Base-by-base conservation (phyloP, 2,113 vertebrate genomes). In the Cyanocitta stelleri region DNA sequence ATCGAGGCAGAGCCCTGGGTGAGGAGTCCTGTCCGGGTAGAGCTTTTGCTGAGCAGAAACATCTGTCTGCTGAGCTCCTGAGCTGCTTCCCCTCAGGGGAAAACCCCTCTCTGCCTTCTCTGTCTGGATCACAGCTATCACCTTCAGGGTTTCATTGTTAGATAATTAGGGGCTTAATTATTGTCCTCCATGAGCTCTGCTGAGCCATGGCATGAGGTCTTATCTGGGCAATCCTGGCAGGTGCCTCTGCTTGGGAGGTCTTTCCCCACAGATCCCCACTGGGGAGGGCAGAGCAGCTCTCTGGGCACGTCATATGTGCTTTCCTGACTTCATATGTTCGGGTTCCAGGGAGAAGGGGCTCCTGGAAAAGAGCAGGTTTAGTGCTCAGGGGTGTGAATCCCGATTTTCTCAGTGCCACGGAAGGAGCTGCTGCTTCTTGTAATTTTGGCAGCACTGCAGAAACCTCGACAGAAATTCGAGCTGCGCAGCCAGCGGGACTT, bases 261-360 rank as follows among this genome's bases (percentile, higher is more conserved):
- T 44, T 18, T 72, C 44, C 71, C 39, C 33, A 23, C 51, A 8
- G 55, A 18, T 39, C 35, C 26, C 21, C 6, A 0, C 10, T 0
- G 10, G 20, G 0, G 49, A 66, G 69, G 84, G 63, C 63, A 81
- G 14, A 37, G 32, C 86, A 27, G 81, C 43, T 44, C 17, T 4
- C 68, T 27, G 77, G 68, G 22, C 51, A 32, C 10, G 16, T 21
- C 1, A 0, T 3, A 23, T 1, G 1, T 8, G 43, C 75, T 41
- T 14, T n/a, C 39, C 64, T 39, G 11, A 1, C 48, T 24, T 15
- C 10, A 0, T 3, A 0, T 0, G 1, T 7, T 13, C 1, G 4
- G 20, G 16, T 27, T 67, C 41, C 20, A 4, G 84, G 76, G 44
- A 52, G 56, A 82, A 71, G 61, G 41, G 23, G 26, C n/a, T 85